Evolutionary conservation across 2,797 vertebrate genomes (phyloP).

Genomic region (Sciurus carolinensis): DNA sequence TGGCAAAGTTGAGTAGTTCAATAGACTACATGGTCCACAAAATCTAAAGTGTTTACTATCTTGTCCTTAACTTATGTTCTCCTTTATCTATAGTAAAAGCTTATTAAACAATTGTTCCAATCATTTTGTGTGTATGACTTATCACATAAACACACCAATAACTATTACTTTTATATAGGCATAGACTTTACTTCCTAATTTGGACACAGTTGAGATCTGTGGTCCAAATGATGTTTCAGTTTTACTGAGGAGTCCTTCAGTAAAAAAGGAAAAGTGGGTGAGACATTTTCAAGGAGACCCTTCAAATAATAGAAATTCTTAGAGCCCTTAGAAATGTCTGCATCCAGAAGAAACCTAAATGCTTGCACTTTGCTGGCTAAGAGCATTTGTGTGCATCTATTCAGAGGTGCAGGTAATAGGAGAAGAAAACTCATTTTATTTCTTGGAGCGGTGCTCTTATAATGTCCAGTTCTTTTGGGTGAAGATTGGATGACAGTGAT

Average conservation of each 20-base stretch:
- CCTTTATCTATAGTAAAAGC: background rate
- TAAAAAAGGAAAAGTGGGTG: constrained; percentile 40
- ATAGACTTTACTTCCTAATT: constrained; percentile 20
- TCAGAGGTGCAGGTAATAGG: background rate
- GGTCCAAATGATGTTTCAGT: constrained; percentile 28
- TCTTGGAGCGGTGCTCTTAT: background rate
- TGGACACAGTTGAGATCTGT: constrained; percentile 19
- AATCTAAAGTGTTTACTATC: background rate
- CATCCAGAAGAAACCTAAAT: constrained; percentile 43
- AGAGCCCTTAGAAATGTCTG: constrained; percentile 57
- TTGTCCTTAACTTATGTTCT: background rate
- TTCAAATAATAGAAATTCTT: constrained; percentile 78
- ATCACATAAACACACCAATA: background rate
- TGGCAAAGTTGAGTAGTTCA: background rate
- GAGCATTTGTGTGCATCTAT: background rate
- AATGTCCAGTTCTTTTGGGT: constrained; percentile 13
- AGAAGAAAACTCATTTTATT: constrained; percentile 43
- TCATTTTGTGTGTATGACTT: background rate
- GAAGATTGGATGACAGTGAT: background rate
- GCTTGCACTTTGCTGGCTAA: background rate
- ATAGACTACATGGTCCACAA: background rate
- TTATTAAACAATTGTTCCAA: background rate
- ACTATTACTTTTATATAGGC: background rate
- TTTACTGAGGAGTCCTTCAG: constrained; percentile 22
- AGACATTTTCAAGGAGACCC: constrained; percentile 66